Percentiles rank a stretch among this genome's conserved stretches.
Conservation (phyloP, 2,888 invertebrate genomes). For the Scotopteryx bipunctaria region DNA sequence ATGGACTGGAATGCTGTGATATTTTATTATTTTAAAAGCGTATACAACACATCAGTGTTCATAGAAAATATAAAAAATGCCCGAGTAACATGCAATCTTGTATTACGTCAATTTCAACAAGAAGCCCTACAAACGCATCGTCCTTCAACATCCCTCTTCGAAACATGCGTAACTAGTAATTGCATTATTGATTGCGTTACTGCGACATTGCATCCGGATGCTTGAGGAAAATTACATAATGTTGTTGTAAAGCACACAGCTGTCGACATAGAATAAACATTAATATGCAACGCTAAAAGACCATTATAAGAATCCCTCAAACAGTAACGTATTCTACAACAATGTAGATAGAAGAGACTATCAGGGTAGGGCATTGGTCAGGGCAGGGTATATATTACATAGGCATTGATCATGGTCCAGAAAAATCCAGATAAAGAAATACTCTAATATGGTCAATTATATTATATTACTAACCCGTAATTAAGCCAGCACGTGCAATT, state of each 20-base stretch:
- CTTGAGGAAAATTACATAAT: slow-evolving; percentile 23
- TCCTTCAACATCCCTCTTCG: slow-evolving; percentile 52
- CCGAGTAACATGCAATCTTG: neutral
- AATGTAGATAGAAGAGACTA: too few relatives aligned
- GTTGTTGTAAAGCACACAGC: slow-evolving; percentile 4
- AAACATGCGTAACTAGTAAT: slow-evolving; percentile 64
- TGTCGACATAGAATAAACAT: slow-evolving; percentile 14
- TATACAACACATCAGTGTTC: neutral
- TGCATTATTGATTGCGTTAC: slow-evolving; percentile 58
- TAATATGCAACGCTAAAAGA: neutral
- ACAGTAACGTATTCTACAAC: too few relatives aligned
- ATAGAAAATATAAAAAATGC: neutral
- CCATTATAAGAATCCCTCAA: too few relatives aligned
- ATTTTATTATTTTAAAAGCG: too few relatives aligned
- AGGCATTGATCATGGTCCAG: too few relatives aligned
- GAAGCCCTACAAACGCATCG: slow-evolving; percentile 61
- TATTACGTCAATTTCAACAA: slow-evolving; percentile 44
- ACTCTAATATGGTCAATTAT: too few relatives aligned
- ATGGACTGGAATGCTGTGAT: too few relatives aligned
- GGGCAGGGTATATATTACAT: too few relatives aligned
- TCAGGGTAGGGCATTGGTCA: too few relatives aligned
- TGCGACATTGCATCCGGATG: slow-evolving; percentile 33
- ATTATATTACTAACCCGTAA: slow-evolving; percentile 19
- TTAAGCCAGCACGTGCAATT: slow-evolving; percentile 26
- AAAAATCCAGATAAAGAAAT: too few relatives aligned